phyloP scores from a whole-genome alignment of 2,113 vertebrate genomes.

The Charina bottae region DNA sequence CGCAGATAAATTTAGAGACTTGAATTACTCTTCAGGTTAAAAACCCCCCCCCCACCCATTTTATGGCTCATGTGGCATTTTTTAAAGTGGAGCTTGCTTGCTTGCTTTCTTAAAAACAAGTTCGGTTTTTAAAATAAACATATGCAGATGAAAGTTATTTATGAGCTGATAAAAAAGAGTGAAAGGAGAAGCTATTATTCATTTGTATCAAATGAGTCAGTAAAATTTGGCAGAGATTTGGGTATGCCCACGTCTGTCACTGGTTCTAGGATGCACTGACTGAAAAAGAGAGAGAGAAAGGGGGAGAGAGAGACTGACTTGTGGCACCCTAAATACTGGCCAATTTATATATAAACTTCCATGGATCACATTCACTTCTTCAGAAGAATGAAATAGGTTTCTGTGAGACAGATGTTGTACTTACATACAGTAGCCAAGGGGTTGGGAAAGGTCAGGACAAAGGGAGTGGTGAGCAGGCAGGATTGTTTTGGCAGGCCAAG shows the following conservation, averaged over 20 bases:
- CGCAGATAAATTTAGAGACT: conserved; percentile 9
- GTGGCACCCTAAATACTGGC: not conserved
- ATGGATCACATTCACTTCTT: not conserved
- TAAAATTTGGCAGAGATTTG: not conserved
- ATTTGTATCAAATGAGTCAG: not conserved
- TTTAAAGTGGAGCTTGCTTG: conserved; percentile 19
- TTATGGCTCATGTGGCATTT: conserved; percentile 23
- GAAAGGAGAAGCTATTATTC: not conserved
- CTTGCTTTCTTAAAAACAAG: conserved; percentile 28
- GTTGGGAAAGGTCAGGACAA: not conserved
- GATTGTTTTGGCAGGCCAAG: not conserved
- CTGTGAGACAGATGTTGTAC: not conserved
- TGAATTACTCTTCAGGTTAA: conserved; percentile 20
- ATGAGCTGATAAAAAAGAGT: conserved; percentile 28
- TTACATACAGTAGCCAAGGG: not conserved
- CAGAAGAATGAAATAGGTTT: not conserved
- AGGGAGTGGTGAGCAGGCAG: not conserved
- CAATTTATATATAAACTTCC: not conserved
- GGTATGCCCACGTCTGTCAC: not conserved
- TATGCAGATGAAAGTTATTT: conserved; percentile 44
- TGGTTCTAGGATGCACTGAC: not conserved
- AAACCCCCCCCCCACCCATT: not conserved
- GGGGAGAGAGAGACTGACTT: not conserved
- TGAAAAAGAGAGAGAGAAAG: not conserved
- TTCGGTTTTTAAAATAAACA: conserved; percentile 30